Percentiles rank a stretch among this genome's conserved stretches.
These are phyloP conservation scores for Nibea coibor DNA, from an alignment of 2,113 vertebrate species.

Conservation along the genomic window DNA sequence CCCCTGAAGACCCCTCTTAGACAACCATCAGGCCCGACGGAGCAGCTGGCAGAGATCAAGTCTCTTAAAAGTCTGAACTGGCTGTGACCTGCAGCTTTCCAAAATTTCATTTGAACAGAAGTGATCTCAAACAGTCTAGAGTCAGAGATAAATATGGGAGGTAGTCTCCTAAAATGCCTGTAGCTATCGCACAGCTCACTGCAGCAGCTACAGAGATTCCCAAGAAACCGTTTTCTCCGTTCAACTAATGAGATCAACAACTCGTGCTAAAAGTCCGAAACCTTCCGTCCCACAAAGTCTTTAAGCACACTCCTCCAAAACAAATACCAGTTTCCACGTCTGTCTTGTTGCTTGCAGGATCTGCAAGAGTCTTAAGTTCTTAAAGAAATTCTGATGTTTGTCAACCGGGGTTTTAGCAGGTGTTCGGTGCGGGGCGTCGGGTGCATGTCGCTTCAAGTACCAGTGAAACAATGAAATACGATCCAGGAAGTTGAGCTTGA, in stretches of 20 bases:
- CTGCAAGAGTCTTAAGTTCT: neutral
- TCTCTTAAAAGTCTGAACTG: slow-evolving; percentile 4
- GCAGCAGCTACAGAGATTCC: neutral
- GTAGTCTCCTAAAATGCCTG: neutral
- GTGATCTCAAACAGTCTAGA: neutral
- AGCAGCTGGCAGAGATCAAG: neutral
- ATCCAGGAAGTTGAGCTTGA: neutral
- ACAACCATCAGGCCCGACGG: neutral
- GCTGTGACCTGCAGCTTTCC: neutral
- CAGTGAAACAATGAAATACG: neutral
- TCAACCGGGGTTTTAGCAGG: neutral
- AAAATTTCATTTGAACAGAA: neutral
- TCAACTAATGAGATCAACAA: neutral
- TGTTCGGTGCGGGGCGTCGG: neutral
- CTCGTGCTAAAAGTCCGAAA: neutral
- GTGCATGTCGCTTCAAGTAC: neutral
- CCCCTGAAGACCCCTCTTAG: neutral
- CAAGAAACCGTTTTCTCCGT: neutral
- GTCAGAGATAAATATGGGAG: neutral
- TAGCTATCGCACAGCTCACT: neutral
- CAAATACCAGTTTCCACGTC: no score
- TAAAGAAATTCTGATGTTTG: neutral
- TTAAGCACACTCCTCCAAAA: neutral
- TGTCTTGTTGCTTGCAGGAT: neutral
- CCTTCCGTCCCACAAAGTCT: neutral